Conservation (phyloP, 2,888 invertebrate genomes). For the Sussaba pulchella region DNA sequence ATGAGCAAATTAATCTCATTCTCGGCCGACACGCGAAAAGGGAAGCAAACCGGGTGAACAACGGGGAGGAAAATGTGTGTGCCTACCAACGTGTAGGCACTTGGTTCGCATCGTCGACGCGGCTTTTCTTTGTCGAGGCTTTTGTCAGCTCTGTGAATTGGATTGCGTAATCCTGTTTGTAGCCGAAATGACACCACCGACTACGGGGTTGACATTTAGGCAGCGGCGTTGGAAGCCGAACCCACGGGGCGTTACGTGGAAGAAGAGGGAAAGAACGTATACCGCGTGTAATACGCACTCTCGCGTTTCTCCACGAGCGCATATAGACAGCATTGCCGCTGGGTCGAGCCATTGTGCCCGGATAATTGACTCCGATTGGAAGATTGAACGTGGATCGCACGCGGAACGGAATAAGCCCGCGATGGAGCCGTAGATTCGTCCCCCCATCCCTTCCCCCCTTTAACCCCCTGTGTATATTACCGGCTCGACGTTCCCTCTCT, state of each 20-base stretch:
- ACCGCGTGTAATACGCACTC: constrained; percentile 43
- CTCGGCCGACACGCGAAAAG: constrained; percentile 24
- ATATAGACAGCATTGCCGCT: constrained; percentile 53
- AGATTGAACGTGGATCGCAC: constrained; percentile 83
- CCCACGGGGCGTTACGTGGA: constrained; percentile 4
- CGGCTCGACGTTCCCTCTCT: no score
- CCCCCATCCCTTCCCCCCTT: constrained; percentile 2
- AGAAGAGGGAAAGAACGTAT: constrained; percentile 11
- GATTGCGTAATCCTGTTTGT: constrained; percentile 84
- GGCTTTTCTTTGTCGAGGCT: constrained; percentile 76
- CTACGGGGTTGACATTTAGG: constrained; percentile 81
- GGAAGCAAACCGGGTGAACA: constrained; percentile 6
- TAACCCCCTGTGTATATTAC: background rate
- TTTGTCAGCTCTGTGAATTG: constrained; percentile 82
- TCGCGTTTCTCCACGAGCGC: constrained; percentile 69
- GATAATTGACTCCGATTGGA: constrained; percentile 84
- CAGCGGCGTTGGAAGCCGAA: constrained; percentile 65
- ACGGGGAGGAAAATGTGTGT: constrained; percentile 46
- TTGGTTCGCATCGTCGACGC: constrained; percentile 52
- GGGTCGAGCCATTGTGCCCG: constrained; percentile 77
- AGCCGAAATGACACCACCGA: constrained; percentile 83
- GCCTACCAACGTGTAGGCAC: constrained; percentile 42
- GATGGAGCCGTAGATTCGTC: constrained; percentile 29
- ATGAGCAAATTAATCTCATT: constrained; percentile 45
- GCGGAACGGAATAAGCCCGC: constrained; percentile 51